Evolutionary conservation across 2,888 invertebrate genomes (phyloP).

Genomic region (Ectropis crepuscularia): DNA sequence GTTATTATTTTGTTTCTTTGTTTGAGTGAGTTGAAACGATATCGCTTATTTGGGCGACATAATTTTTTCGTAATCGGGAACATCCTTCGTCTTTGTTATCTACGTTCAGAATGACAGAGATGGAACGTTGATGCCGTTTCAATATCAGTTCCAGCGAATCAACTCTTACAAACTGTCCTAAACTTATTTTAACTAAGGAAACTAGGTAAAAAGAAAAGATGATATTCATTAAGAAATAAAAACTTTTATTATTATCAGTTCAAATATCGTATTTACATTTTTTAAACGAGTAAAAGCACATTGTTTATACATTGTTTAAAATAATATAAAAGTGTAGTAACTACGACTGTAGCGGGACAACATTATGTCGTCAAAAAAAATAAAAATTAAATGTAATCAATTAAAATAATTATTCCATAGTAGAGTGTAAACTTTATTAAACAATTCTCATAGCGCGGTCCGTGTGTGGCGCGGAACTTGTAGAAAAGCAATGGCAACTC

Average conservation of each 20-base stretch:
- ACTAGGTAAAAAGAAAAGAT: constrained; percentile 48
- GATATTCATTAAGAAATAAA: constrained; percentile 79
- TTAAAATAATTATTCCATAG: constrained; percentile 61
- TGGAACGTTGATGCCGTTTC: too few species aligned
- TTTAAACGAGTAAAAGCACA: constrained; percentile 84
- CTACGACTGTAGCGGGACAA: constrained; percentile 65
- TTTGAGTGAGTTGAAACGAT: too few species aligned
- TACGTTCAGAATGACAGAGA: too few species aligned
- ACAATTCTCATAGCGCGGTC: constrained; percentile 63
- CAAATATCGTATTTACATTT: constrained; percentile 85
- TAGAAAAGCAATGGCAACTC: constrained; percentile 67
- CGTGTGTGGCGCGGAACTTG: constrained; percentile 55
- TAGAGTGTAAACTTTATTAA: constrained; percentile 59
- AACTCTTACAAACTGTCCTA: too few species aligned
- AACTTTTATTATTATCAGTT: constrained; percentile 85
- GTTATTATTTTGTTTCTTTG: too few species aligned
- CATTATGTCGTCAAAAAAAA: constrained; percentile 65
- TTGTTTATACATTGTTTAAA: constrained; percentile 76
- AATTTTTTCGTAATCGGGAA: too few species aligned
- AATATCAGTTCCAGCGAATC: too few species aligned
- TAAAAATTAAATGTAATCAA: constrained; percentile 45
- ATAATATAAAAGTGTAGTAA: constrained; percentile 59
- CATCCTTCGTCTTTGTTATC: too few species aligned
- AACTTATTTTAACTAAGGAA: too few species aligned
- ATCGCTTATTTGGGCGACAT: too few species aligned